These are phyloP conservation scores for Trichoplax adhaerens DNA, from an alignment of 37 sponge, comb jelly and placozoan species.

Conservation along the genomic window DNA sequence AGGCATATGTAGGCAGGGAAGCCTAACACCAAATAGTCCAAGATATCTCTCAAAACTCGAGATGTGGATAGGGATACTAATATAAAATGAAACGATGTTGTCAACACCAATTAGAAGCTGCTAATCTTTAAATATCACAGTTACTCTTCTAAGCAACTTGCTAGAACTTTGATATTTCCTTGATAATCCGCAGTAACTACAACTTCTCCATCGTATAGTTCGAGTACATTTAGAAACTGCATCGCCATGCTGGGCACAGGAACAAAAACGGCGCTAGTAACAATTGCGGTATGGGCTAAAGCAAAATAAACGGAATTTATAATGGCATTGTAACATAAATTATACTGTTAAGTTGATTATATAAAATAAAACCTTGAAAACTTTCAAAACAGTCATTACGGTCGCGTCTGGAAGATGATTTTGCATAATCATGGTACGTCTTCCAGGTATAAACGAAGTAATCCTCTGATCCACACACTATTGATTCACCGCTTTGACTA, in stretches of 20 bases:
- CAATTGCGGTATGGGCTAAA: slow-evolving; percentile 3
- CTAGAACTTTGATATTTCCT: slow-evolving; percentile 52
- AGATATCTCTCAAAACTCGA: too few species aligned
- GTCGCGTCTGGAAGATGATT: slow-evolving; percentile 65
- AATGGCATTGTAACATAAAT: neutral
- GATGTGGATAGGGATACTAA: too few species aligned
- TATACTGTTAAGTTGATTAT: slow-evolving; percentile 50
- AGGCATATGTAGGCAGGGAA: too few species aligned
- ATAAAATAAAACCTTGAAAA: slow-evolving; percentile 32
- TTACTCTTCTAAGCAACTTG: too few species aligned
- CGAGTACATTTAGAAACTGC: slow-evolving; percentile 53
- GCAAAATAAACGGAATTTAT: neutral
- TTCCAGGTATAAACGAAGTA: slow-evolving; percentile 70
- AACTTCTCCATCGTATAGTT: slow-evolving; percentile 64
- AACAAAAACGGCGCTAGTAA: slow-evolving; percentile 77
- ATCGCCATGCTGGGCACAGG: slow-evolving; percentile 49
- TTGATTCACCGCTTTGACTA: slow-evolving; percentile 65
- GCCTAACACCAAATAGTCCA: too few species aligned
- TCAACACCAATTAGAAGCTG: too few species aligned
- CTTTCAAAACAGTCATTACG: slow-evolving; percentile 75
- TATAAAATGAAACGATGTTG: too few species aligned
- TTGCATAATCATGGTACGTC: slow-evolving; percentile 55
- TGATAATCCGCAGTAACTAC: slow-evolving; percentile 79
- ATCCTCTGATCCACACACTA: slow-evolving; percentile 87
- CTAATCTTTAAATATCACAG: too few species aligned